These are phyloP conservation scores for Menidia beryllina DNA, from an alignment of 2,113 vertebrate species.

Conservation along the genomic window DNA sequence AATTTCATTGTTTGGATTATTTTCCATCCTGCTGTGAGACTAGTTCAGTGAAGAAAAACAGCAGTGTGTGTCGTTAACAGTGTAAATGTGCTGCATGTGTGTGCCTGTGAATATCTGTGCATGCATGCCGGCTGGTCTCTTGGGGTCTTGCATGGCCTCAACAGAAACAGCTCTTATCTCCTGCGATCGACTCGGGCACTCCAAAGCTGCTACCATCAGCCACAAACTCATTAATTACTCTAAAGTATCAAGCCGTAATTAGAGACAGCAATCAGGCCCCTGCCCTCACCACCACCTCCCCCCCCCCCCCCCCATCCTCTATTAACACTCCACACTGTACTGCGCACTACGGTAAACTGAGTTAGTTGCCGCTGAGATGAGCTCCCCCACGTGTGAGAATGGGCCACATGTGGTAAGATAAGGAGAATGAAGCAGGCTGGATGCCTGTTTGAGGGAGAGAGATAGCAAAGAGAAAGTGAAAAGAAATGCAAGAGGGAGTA, in stretches of 20 bases:
- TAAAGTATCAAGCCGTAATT: slow-evolving; percentile 83
- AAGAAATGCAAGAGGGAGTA: slow-evolving; percentile 55
- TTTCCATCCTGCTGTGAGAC: not conserved
- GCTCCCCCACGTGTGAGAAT: slow-evolving; percentile 73
- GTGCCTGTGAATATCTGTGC: slow-evolving; percentile 7
- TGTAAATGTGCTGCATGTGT: slow-evolving; percentile 25
- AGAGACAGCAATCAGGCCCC: slow-evolving; percentile 79
- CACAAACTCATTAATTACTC: slow-evolving; percentile 83
- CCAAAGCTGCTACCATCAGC: slow-evolving; percentile 78
- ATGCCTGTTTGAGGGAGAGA: slow-evolving; percentile 45
- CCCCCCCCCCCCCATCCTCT: slow-evolving; percentile 38
- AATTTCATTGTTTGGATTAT: not conserved
- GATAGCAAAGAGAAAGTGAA: slow-evolving; percentile 46
- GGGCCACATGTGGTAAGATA: slow-evolving; percentile 53
- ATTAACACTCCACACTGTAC: slow-evolving; percentile 63
- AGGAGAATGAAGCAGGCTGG: slow-evolving; percentile 15
- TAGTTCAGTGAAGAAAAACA: slow-evolving; percentile 14
- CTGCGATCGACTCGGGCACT: slow-evolving; percentile 70
- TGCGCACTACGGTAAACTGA: slow-evolving; percentile 59
- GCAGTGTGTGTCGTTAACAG: slow-evolving; percentile 11
- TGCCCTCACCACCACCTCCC: slow-evolving; percentile 22
- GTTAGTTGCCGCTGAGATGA: slow-evolving; percentile 56
- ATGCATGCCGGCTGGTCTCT: slow-evolving; percentile 38
- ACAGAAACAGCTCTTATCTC: slow-evolving; percentile 74
- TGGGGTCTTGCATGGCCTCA: slow-evolving; percentile 54